phyloP scores from a whole-genome alignment of 2,113 vertebrate species.

The Circaetus cinerascens region DNA sequence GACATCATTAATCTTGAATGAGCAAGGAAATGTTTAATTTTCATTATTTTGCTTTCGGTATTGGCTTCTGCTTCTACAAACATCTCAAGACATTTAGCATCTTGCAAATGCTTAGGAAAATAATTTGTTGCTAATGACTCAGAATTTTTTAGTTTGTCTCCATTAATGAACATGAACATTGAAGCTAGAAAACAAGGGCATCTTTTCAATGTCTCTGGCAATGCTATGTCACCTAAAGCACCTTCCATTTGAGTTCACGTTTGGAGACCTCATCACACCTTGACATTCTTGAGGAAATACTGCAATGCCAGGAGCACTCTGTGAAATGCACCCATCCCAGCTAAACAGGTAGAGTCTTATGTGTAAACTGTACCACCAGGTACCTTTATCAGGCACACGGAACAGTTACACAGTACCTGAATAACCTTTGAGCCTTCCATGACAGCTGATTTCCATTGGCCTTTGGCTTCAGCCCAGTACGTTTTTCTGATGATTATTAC shows the following conservation, averaged over 20 bases:
- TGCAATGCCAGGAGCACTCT: not conserved
- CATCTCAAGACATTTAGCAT: constrained; percentile 11
- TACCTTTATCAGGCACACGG: not conserved
- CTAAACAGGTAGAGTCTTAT: too few relatives aligned
- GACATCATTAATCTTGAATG: constrained; percentile 12
- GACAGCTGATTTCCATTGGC: not conserved
- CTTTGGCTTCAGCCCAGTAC: not conserved
- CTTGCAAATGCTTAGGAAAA: constrained; percentile 7
- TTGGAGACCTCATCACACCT: not conserved
- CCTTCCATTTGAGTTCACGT: not conserved
- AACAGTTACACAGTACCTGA: not conserved
- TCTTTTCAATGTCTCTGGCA: not conserved
- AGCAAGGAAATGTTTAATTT: constrained; percentile 20
- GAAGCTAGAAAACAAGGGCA: not conserved
- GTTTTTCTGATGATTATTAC: not conserved
- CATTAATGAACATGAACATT: not conserved
- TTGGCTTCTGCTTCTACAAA: constrained; percentile 28
- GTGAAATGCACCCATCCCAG: not conserved
- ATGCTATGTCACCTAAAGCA: not conserved
- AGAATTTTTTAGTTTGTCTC: not conserved
- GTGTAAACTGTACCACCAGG: not conserved
- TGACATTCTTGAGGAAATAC: not conserved
- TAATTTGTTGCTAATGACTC: not conserved
- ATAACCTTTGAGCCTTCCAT: not conserved
- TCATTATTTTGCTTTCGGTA: not conserved